phyloP scores from a whole-genome alignment of 2,113 vertebrate genomes.

The Heterotis niloticus region DNA sequence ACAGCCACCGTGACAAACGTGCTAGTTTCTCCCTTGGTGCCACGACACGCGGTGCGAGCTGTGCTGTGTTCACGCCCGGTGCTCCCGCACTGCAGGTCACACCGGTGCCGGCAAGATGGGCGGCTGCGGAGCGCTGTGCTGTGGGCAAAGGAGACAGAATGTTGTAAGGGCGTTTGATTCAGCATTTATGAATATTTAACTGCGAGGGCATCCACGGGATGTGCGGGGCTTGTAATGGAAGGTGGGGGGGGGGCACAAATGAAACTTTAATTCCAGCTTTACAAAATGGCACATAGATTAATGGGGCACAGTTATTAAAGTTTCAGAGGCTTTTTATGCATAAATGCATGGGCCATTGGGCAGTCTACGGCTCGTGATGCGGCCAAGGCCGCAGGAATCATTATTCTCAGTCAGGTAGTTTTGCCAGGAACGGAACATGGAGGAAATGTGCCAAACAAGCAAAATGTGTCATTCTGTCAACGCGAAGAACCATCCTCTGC shows the following conservation, averaged over 20 bases:
- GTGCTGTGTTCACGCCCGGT: not conserved
- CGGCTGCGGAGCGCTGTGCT: not conserved
- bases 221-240: conserved; percentile 21
- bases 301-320: conserved; percentile 57
- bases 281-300: conserved; percentile 57
- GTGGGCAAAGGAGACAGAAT: conserved; percentile 16
- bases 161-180: conserved; percentile 53
- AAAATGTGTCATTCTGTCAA: conserved; percentile 3
- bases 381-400: conserved; percentile 33
- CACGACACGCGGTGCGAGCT: too few species aligned
- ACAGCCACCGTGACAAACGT: too few species aligned
- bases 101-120: too few species aligned
- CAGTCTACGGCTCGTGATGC: conserved; percentile 36
- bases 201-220: conserved; percentile 35
- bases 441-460: conserved; percentile 14
- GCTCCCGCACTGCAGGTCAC: not conserved
- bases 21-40: too few species aligned
- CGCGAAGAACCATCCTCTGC: not conserved
- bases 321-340: conserved; percentile 55
- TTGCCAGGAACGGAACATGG: not conserved
- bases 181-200: conserved; percentile 61
- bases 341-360: conserved; percentile 51
- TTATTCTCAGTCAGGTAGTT: conserved; percentile 31
- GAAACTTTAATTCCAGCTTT: conserved; percentile 63
- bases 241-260: conserved; percentile 40